Evolutionary conservation across 2,797 vertebrate genomes (phyloP).

Genomic region (Hirundo rustica): DNA sequence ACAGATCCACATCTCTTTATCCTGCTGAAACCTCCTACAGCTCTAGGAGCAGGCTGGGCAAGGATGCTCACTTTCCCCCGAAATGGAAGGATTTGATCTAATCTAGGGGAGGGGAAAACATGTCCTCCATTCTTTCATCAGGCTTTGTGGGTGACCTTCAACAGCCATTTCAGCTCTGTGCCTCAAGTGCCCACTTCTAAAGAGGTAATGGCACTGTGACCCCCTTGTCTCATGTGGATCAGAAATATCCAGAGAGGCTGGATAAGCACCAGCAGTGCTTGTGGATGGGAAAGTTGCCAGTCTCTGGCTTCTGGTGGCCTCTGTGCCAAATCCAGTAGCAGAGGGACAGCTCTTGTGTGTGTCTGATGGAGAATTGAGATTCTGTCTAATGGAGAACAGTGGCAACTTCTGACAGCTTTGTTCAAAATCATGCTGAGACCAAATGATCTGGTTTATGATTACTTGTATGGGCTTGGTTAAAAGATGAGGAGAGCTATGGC

Average conservation of each 20-base stretch:
- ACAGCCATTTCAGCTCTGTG: neutral
- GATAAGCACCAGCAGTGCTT: neutral
- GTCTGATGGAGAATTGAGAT: neutral
- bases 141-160: neutral
- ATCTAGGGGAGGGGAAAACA: neutral
- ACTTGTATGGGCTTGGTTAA: neutral
- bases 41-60: neutral
- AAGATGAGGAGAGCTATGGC: neutral
- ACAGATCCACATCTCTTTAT: neutral
- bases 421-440: neutral
- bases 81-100: neutral
- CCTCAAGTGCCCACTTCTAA: neutral
- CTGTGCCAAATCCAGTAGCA: neutral
- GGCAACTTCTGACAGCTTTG: neutral
- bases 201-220: rapidly evolving
- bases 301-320: neutral
- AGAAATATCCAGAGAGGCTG: neutral
- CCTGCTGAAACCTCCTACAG: neutral
- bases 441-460: neutral
- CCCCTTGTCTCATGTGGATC: neutral
- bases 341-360: neutral
- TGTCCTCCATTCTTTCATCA: neutral
- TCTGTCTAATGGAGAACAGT: neutral
- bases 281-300: neutral
- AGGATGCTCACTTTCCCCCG: neutral